phyloP scores from a whole-genome alignment of 2,888 invertebrate genomes.

The Tethea ocularis region DNA sequence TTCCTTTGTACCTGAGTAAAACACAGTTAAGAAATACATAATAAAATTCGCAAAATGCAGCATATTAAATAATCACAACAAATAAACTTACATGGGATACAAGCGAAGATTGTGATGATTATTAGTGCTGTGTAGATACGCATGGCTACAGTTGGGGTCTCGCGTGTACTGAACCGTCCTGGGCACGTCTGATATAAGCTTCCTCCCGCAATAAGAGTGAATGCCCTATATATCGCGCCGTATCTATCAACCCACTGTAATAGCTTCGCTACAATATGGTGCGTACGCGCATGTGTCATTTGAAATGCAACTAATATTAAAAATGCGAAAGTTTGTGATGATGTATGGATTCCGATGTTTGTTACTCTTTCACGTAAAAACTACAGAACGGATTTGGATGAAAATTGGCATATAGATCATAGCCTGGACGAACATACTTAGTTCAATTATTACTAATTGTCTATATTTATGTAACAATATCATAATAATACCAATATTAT shows the following conservation, averaged over 20 bases:
- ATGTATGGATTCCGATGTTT: no score
- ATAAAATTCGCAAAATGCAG: constrained; percentile 24
- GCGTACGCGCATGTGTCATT: constrained; percentile 21
- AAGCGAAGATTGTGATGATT: constrained; percentile 35
- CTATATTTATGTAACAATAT: no score
- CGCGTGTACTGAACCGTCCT: constrained; percentile 30
- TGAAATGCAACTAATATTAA: constrained; percentile 4
- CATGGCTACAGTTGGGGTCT: constrained; percentile 32
- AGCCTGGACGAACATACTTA: no score
- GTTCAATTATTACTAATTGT: no score
- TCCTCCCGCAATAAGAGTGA: constrained; percentile 60
- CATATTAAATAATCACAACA: constrained; percentile 18
- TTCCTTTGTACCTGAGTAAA: not conserved
- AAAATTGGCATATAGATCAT: no score
- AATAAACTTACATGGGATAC: constrained; percentile 51
- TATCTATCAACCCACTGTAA: constrained; percentile 47
- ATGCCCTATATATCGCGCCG: constrained; percentile 61
- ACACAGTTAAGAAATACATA: not conserved
- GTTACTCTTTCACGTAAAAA: no score
- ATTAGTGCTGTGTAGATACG: constrained; percentile 29
- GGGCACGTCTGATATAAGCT: constrained; percentile 45
- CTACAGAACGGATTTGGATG: no score
- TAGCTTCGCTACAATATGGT: constrained; percentile 48
- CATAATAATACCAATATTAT: no score
- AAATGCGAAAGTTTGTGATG: no score